Evolutionary conservation across 1,140 invertebrate species (phyloP), one percentile per base, ranked within the genome.

Genomic region (Zaprionus africanus): DNA sequence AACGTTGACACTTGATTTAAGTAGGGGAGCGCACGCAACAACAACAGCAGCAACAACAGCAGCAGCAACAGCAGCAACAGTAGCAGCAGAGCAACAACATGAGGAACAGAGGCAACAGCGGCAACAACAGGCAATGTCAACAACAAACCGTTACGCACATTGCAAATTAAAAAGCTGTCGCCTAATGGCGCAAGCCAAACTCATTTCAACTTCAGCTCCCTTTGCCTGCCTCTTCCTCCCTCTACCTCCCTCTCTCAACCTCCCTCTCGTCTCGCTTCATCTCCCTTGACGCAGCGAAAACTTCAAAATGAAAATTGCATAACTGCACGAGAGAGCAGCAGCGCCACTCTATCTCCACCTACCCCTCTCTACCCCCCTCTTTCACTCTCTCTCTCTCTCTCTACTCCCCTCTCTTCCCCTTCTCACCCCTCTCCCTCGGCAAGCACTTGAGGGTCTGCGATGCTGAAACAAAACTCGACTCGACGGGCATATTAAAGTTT

Each of bases 291-390:
- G 41, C n/a, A 9, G 36, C 5, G 81, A 74, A 81, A 81, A 85
- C 82, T 84, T 81, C 62, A 54, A 78, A 81, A 85, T 81, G 75
- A 85, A 84, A 84, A 84, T 85, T 85, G 82, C 82, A 84, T 78
- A 84, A 75, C 82, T 85, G 61, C 82, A 58, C 5, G 22, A n/a
- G 61, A 56, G 26, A 58, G 54, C 19, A 61, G 38, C 28, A 43
- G 60, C 28, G 26, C 24, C 58, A 58, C 65, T 69, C 73, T 69
- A 43, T 43, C 6, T 41, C 13, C 15, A 15, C 38, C 38, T n/a
- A 1, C 15, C 38, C 6, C 38, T 41, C 38, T n/a, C 5, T 5
- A 0, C 5, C 15, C 5, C 15, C 5, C 13, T 15, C 36, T 6
- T 5, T n/a, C 1, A 0, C 38, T 41, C 38, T 13, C 13, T n/a